Evolutionary conservation across 2,113 vertebrate genomes (phyloP).

Genomic region (Mugil cephalus): DNA sequence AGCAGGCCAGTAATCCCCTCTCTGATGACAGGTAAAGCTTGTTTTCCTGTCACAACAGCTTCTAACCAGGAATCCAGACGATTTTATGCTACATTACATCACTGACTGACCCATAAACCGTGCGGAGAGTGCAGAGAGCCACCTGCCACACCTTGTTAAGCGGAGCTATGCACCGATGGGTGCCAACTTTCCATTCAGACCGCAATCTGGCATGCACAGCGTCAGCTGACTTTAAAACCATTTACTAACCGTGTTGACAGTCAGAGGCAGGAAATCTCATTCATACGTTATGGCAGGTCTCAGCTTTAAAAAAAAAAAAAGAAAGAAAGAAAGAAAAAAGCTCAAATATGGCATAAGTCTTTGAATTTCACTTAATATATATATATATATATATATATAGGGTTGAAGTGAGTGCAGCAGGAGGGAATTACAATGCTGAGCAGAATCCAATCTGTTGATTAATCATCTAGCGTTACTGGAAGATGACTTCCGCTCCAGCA

Average conservation of each 20-base stretch:
- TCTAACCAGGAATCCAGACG: slow-evolving; percentile 46
- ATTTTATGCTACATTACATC: slow-evolving; percentile 74
- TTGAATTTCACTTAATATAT: slow-evolving; percentile 43
- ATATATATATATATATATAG: slow-evolving; percentile 22
- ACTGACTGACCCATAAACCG: slow-evolving; percentile 65
- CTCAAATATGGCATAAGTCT: slow-evolving; percentile 27
- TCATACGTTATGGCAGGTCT: slow-evolving; percentile 79
- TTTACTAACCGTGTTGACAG: slow-evolving; percentile 73
- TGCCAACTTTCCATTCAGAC: slow-evolving; percentile 65
- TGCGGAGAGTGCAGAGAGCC: slow-evolving; percentile 61
- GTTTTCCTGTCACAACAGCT: slow-evolving; percentile 53
- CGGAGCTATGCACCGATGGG: slow-evolving; percentile 48
- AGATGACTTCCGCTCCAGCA: slow-evolving; percentile 91
- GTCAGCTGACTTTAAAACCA: slow-evolving; percentile 61
- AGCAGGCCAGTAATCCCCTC: neutral
- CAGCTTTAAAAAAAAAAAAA: too few species aligned
- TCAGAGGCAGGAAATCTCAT: slow-evolving; percentile 54
- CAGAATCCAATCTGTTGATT: slow-evolving; percentile 92
- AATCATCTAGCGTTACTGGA: slow-evolving; percentile 86
- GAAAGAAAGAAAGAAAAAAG: too few species aligned
- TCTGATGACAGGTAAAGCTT: slow-evolving; percentile 20
- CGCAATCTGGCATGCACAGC: slow-evolving; percentile 43
- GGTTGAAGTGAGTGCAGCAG: slow-evolving; percentile 79
- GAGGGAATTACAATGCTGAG: slow-evolving; percentile 76
- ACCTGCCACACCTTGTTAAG: slow-evolving; percentile 78